Conservation (phyloP, 2,888 invertebrate species). For the Chouioia cunea region DNA sequence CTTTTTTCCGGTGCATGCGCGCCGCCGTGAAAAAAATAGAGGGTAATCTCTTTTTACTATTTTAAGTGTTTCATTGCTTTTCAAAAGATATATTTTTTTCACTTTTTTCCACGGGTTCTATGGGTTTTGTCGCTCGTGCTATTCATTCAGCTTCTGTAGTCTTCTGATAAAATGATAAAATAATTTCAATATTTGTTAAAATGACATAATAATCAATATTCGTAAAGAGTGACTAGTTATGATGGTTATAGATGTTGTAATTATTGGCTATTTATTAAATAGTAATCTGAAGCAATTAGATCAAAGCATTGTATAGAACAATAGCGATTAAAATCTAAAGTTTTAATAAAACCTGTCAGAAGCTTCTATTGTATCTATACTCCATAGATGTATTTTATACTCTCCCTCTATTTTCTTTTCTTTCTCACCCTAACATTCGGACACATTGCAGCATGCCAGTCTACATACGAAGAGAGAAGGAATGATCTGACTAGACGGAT, state of each 20-base stretch:
- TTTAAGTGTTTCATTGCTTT: conserved; percentile 1
- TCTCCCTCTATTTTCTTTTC: neutral
- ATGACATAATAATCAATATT: too few relatives aligned
- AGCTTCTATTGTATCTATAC: too few relatives aligned
- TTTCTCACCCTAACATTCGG: conserved; percentile 7
- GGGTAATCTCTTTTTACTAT: conserved; percentile 1
- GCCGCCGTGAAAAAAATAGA: conserved; percentile 4
- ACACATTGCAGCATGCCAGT: conserved; percentile 1
- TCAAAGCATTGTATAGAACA: neutral
- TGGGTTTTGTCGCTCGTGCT: neutral
- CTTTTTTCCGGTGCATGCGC: neutral
- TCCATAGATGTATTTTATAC: conserved; percentile 2
- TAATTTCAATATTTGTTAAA: too few relatives aligned
- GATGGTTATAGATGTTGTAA: too few relatives aligned
- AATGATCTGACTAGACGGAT: conserved; percentile 59
- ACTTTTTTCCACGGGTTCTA: neutral
- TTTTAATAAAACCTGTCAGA: too few relatives aligned
- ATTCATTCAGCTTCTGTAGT: too few relatives aligned
- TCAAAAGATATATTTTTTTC: conserved; percentile 12
- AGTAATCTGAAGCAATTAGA: too few relatives aligned
- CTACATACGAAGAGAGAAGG: conserved; percentile 1
- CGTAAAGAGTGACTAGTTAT: too few relatives aligned
- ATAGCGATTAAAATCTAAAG: too few relatives aligned
- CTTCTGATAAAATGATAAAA: too few relatives aligned
- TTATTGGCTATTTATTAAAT: too few relatives aligned